Percentiles rank a stretch among this genome's conserved stretches.
Evolutionary conservation across 2,888 invertebrate genomes (phyloP).

Genomic region (Glyphotaelius pellucidus): DNA sequence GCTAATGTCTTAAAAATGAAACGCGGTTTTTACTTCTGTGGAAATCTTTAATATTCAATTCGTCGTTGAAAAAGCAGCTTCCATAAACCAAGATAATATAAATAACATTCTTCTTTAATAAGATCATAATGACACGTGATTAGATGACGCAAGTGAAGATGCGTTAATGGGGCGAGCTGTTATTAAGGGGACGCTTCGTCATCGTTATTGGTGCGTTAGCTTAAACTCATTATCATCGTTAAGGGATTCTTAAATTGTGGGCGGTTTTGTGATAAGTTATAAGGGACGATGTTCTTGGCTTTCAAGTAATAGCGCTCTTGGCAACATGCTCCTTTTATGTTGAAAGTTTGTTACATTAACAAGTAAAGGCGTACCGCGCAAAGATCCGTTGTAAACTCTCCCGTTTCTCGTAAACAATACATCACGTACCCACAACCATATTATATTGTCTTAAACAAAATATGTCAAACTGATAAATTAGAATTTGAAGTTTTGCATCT

Average conservation of each 20-base stretch:
- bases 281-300: neutral
- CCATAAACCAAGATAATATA: neutral
- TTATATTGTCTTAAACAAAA: no score
- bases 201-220: conserved; percentile 31
- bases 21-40: no score
- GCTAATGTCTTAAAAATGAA: no score
- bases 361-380: neutral
- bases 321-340: neutral
- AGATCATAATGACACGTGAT: neutral
- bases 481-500: no score
- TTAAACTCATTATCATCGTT: neutral
- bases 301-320: neutral
- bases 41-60: no score
- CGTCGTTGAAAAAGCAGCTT: neutral
- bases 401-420: neutral
- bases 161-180: conserved; percentile 11
- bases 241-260: conserved; percentile 24
- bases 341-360: neutral
- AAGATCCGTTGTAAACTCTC: neutral
- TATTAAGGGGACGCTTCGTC: conserved; percentile 25
- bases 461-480: no score
- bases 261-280: conserved; percentile 23
- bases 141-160: neutral
- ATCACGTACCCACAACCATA: neutral
- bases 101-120: neutral